These are phyloP conservation scores for Cabera pusaria DNA, from an alignment of 2,888 invertebrate species.

Conservation along the genomic window DNA sequence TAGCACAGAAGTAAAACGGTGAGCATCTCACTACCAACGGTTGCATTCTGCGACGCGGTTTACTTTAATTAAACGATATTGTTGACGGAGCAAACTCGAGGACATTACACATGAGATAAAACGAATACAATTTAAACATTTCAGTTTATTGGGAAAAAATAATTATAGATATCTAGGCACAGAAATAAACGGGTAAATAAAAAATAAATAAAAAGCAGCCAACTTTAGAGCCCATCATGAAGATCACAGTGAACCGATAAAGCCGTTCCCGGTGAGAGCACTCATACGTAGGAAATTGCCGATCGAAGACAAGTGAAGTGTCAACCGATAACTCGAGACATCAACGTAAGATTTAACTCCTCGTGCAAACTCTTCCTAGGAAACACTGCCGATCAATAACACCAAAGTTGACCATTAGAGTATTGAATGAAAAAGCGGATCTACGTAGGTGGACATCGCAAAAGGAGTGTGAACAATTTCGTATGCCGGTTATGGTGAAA, in stretches of 20 bases:
- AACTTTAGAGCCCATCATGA: no score
- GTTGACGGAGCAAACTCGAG: slow-evolving; percentile 1
- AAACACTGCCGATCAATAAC: slow-evolving; percentile 25
- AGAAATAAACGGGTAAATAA: no score
- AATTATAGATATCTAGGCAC: no score
- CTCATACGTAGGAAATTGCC: slow-evolving; percentile 3
- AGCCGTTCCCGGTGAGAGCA: slow-evolving; percentile 4
- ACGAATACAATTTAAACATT: no score
- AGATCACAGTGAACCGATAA: slow-evolving; percentile 7
- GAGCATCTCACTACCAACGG: slow-evolving; percentile 38
- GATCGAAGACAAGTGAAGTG: slow-evolving; percentile 11
- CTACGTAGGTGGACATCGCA: slow-evolving; percentile 57
- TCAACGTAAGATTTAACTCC: no score
- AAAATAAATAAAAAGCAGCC: no score
- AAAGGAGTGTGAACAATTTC: slow-evolving; percentile 54
- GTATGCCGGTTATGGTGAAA: slow-evolving; percentile 33
- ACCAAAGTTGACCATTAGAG: slow-evolving; percentile 26
- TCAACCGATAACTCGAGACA: slow-evolving; percentile 9
- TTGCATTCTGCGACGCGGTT: slow-evolving; percentile 21
- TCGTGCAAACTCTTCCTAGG: slow-evolving; percentile 11
- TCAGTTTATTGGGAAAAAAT: no score
- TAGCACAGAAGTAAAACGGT: no score
- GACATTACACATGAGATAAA: no score
- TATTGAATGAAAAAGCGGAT: slow-evolving; percentile 39
- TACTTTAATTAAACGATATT: slow-evolving; percentile 19